Evolutionary conservation across 1,140 invertebrate species (phyloP), one percentile per base, ranked within the genome.

Genomic region (Saccostrea echinata): DNA sequence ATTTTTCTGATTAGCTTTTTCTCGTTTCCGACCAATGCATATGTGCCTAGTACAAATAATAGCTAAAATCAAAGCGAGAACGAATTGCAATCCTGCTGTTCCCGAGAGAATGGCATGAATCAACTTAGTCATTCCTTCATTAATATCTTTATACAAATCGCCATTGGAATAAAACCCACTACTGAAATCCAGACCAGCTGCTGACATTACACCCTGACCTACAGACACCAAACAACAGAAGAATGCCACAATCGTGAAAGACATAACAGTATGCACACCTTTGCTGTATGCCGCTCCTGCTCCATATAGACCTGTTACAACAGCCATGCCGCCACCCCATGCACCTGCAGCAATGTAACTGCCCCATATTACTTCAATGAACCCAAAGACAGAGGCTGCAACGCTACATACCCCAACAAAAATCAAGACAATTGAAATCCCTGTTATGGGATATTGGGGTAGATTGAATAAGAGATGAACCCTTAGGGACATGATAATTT

Each of bases 381-480:
- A 85, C 30, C 88, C 88, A 64, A 87, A 68, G 4, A 85, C 86
- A 18, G 88, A 82, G 8, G 83, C 64, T 27, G 61, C 71, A 35
- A 89, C 85, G 43, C 86, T 87, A 85, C 86, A 84, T 11, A 87
- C 55, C 30, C 88, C 88, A 21, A 89, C 53, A 51, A 87, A 64
- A 9, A 85, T 30, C n/a, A 84, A 57, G 13, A 89, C 33, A 27
- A 87, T 87, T 12, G 88, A 87, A 9, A 87, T n/a, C n/a, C 84
- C 88, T 11, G 86, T 57, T 4, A 89, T 80, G 35, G 84, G 84
- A 30, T 85, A 87, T 18, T 86, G 84, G 0, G 88, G 88, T 86
- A 89, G 87, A 53, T 85, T 87, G 85, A 89, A 89, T 18, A 89
- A 55, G 2, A 89, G 57, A 27, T 85, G 53, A 24, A 89, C 84